Percentiles rank a stretch among this genome's conserved stretches.
phyloP scores from a whole-genome alignment of 2,888 invertebrate genomes.

The Gandaritis pyraliata region DNA sequence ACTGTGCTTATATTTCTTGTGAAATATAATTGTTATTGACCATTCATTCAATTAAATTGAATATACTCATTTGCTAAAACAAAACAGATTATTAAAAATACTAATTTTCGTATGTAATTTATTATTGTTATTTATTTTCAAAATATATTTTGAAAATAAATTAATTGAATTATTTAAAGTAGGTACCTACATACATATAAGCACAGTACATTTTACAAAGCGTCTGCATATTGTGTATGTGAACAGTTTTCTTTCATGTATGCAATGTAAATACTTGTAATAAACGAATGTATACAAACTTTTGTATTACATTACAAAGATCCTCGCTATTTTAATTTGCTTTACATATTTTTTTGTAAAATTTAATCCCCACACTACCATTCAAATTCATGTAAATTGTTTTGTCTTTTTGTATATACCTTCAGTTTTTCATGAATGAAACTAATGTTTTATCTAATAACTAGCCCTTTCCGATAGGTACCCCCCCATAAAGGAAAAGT shows the following conservation, averaged over 20 bases:
- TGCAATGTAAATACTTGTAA: conserved; percentile 25
- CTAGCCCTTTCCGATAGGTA: too few species aligned
- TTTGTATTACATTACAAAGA: conserved; percentile 17
- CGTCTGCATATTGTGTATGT: conserved; percentile 13
- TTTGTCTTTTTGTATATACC: background rate
- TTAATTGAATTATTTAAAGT: too few species aligned
- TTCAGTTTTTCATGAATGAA: background rate
- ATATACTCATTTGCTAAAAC: background rate
- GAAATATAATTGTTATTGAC: background rate
- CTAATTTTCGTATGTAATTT: background rate
- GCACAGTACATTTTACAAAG: conserved; percentile 15
- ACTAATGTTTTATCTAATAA: too few species aligned
- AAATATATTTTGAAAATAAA: background rate
- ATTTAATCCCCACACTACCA: conserved; percentile 1
- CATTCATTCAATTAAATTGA: background rate
- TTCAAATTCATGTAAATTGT: background rate
- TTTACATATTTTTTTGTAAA: conserved; percentile 12
- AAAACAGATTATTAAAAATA: conserved; percentile 1
- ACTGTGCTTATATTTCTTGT: conserved; percentile 4
- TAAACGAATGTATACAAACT: conserved; percentile 21
- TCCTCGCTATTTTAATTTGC: conserved; percentile 34
- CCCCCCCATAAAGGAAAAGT: too few species aligned
- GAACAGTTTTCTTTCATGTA: conserved; percentile 15
- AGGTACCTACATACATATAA: conserved; percentile 11
- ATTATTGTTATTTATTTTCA: background rate